Evolutionary conservation across 2,888 invertebrate species (phyloP).

Genomic region (Rhorus exstirpatorius): DNA sequence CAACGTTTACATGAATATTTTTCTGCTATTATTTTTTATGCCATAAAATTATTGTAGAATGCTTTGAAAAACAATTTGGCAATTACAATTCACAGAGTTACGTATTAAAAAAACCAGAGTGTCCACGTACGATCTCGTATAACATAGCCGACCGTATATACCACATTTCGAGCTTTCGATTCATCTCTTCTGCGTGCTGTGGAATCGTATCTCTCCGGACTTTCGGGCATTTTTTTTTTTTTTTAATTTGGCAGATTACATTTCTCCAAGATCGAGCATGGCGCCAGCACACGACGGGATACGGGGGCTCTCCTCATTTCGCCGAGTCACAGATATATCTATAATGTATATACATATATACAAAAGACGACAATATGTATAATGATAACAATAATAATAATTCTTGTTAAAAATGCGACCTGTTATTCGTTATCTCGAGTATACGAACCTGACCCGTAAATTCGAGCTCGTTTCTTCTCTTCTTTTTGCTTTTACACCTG

Average conservation of each 20-base stretch:
- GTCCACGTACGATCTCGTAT: slow-evolving; percentile 18
- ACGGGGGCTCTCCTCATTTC: slow-evolving; percentile 16
- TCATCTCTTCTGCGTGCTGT: slow-evolving; percentile 12
- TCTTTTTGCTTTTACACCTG: slow-evolving; percentile 49
- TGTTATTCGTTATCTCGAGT: slow-evolving; percentile 28
- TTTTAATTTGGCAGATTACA: slow-evolving; percentile 41
- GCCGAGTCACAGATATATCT: not conserved
- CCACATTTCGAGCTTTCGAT: slow-evolving; percentile 42
- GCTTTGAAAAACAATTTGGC: slow-evolving; percentile 12
- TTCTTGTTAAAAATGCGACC: slow-evolving; percentile 50
- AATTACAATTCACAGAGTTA: slow-evolving; percentile 28
- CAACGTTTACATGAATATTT: not conserved
- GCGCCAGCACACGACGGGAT: slow-evolving; percentile 45
- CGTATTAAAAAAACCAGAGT: slow-evolving; percentile 22
- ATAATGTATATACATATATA: not conserved
- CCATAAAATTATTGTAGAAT: not conserved
- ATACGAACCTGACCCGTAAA: slow-evolving; percentile 52
- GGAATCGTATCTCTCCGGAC: slow-evolving; percentile 14
- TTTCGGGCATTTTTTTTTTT: slow-evolving; percentile 25
- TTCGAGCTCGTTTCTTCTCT: slow-evolving; percentile 25
- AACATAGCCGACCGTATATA: slow-evolving; percentile 23
- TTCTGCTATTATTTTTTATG: not conserved
- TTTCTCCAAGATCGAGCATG: slow-evolving; percentile 41
- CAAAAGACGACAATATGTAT: slow-evolving; percentile 25
- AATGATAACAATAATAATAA: slow-evolving; percentile 47